These are phyloP conservation scores for Ophion ellenae DNA, from an alignment of 2,888 invertebrate species.

Conservation along the genomic window DNA sequence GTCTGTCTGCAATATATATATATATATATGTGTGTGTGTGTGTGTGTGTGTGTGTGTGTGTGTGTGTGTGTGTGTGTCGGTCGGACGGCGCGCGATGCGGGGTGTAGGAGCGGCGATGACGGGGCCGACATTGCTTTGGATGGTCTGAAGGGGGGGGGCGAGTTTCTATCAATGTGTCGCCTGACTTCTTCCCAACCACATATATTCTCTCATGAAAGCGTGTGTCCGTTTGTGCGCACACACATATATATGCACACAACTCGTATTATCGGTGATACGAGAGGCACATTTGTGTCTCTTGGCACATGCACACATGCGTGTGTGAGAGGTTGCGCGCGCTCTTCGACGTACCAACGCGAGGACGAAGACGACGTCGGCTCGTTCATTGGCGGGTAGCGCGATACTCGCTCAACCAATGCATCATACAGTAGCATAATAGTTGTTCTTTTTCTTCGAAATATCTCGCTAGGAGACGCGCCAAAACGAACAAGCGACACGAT, in stretches of 20 bases:
- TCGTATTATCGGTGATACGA: conserved; percentile 5
- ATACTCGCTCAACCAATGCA: conserved; percentile 28
- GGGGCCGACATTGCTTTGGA: conserved; percentile 55
- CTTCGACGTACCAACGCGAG: too few relatives aligned
- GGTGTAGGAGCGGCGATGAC: conserved; percentile 60
- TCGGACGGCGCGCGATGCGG: conserved; percentile 40
- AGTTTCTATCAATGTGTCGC: conserved; percentile 63
- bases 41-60: too few relatives aligned
- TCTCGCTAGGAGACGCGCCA: conserved; percentile 56
- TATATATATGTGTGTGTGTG: too few relatives aligned
- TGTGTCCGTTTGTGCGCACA: not conserved
- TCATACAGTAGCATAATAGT: too few relatives aligned
- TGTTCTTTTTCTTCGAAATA: not conserved
- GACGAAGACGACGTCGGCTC: conserved; percentile 23
- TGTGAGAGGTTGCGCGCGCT: too few relatives aligned
- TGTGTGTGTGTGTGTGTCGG: too few relatives aligned
- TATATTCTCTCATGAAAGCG: not conserved
- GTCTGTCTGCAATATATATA: not conserved
- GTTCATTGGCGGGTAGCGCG: conserved; percentile 47
- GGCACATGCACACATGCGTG: too few relatives aligned
- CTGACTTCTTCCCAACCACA: conserved; percentile 53
- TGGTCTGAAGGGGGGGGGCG: conserved; percentile 13
- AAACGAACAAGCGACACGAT: conserved; percentile 47
- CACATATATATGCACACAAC: conserved; percentile 38
- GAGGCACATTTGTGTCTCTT: not conserved